phyloP scores from a whole-genome alignment of 2,888 invertebrate species.

The Aspidiotus rigidus region DNA sequence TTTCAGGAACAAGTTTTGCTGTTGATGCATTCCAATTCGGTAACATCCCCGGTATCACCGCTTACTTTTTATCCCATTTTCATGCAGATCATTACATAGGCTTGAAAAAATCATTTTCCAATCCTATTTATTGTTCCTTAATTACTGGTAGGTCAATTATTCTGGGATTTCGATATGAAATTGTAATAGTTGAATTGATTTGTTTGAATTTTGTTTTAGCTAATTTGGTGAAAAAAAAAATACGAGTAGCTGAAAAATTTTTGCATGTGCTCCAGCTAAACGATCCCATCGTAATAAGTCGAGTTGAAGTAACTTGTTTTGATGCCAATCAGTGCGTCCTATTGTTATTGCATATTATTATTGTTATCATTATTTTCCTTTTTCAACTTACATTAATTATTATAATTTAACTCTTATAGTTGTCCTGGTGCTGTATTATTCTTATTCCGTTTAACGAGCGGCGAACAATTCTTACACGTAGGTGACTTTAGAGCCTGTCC shows the following conservation, averaged over 20 bases:
- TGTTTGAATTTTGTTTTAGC: conserved; percentile 42
- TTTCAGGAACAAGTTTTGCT: conserved; percentile 37
- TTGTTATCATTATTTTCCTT: conserved; percentile 7
- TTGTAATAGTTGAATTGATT: neutral
- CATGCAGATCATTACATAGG: conserved; percentile 72
- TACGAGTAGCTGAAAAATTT: conserved; percentile 43
- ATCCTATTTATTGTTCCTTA: conserved; percentile 57
- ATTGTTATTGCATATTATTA: neutral
- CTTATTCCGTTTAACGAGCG: conserved; percentile 54
- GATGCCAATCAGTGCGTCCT: conserved; percentile 49
- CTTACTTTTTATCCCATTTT: conserved; percentile 67
- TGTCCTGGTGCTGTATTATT: conserved; percentile 72
- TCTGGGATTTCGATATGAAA: neutral
- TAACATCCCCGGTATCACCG: conserved; percentile 55
- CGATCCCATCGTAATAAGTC: conserved; percentile 42
- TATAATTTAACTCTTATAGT: conserved; percentile 42
- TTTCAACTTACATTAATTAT: neutral
- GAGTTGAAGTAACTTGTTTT: conserved; percentile 46
- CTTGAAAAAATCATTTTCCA: conserved; percentile 55
- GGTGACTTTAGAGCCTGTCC: conserved; percentile 65
- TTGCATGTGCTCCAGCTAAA: conserved; percentile 42
- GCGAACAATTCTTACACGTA: conserved; percentile 58
- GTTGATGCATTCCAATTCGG: conserved; percentile 69
- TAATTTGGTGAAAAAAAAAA: conserved; percentile 44
- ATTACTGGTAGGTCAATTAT: conserved; percentile 49